Conservation (phyloP, 2,113 vertebrate genomes). For the Cnemophilus loriae region DNA sequence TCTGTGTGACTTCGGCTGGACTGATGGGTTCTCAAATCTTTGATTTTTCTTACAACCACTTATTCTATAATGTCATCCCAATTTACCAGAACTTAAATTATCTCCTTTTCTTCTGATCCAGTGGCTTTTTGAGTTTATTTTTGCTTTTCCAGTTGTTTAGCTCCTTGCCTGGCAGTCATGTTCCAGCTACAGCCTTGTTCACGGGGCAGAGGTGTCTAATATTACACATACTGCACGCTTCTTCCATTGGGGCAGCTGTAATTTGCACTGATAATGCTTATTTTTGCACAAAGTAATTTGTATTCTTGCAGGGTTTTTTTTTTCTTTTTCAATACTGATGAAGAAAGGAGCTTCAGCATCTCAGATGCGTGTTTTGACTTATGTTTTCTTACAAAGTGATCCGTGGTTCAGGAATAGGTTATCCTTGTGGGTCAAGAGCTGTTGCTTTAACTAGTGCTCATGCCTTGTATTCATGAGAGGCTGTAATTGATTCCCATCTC, state of each 20-base stretch:
- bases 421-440: conserved; percentile 13
- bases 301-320: not conserved
- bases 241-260: not conserved
- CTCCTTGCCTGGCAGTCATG: not conserved
- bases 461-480: conserved; percentile 23
- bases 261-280: not conserved
- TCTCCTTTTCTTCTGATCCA: not conserved
- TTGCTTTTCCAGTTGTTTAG: not conserved
- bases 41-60: not conserved
- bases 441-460: conserved; percentile 4
- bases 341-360: conserved; percentile 10
- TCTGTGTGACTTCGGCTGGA: not conserved
- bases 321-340: not conserved
- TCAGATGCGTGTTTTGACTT: not conserved
- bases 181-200: not conserved
- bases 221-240: not conserved
- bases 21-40: not conserved
- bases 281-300: conserved; percentile 21
- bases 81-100: not conserved
- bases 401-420: conserved; percentile 40
- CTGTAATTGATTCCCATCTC: conserved; percentile 5
- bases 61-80: not conserved
- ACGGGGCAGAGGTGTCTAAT: not conserved
- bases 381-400: conserved; percentile 2
- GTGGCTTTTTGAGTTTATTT: not conserved